Percentiles rank a stretch among this genome's conserved stretches.
phyloP scores from a whole-genome alignment of 2,888 invertebrate genomes.

The Phalera bucephala region DNA sequence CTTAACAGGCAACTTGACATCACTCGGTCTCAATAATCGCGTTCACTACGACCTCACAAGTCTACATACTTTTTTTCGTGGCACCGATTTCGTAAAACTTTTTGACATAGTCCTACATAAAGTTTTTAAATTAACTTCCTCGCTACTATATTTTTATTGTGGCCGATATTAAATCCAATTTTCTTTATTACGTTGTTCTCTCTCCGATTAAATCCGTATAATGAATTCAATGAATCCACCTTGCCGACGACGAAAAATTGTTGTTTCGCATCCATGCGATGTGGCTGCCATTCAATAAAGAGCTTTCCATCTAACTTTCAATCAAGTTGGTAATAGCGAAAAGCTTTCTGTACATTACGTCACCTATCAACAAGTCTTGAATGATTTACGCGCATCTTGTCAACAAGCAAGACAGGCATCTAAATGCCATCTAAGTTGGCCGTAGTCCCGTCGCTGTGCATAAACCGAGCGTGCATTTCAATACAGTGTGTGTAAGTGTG shows the following conservation, averaged over 20 bases:
- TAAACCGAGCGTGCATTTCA: slow-evolving; percentile 16
- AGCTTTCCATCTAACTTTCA: too few species aligned
- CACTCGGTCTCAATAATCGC: too few species aligned
- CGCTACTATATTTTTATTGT: slow-evolving; percentile 14
- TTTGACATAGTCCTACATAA: slow-evolving; percentile 16
- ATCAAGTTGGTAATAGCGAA: slow-evolving; percentile 15
- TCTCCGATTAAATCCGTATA: too few species aligned
- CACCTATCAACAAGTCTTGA: slow-evolving; percentile 16
- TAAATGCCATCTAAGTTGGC: slow-evolving; percentile 42
- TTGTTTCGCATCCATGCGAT: too few species aligned
- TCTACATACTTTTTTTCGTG: too few species aligned
- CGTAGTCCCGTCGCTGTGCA: slow-evolving; percentile 22
- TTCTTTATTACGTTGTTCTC: slow-evolving; percentile 8
- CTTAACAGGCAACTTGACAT: too few species aligned
- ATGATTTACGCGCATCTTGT: slow-evolving; percentile 37
- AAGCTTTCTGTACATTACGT: slow-evolving; percentile 11
- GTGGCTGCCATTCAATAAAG: too few species aligned
- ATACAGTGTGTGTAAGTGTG: slow-evolving; percentile 10
- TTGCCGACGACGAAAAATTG: too few species aligned
- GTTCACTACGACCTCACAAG: background rate
- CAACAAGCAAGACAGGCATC: slow-evolving; percentile 32
- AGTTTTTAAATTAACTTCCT: slow-evolving; percentile 20
- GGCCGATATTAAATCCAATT: slow-evolving; percentile 14
- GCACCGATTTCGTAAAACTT: slow-evolving; percentile 10
- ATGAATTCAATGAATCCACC: too few species aligned